Evolutionary conservation across 2,797 vertebrate genomes (phyloP).

Genomic region (Dryobates pubescens): DNA sequence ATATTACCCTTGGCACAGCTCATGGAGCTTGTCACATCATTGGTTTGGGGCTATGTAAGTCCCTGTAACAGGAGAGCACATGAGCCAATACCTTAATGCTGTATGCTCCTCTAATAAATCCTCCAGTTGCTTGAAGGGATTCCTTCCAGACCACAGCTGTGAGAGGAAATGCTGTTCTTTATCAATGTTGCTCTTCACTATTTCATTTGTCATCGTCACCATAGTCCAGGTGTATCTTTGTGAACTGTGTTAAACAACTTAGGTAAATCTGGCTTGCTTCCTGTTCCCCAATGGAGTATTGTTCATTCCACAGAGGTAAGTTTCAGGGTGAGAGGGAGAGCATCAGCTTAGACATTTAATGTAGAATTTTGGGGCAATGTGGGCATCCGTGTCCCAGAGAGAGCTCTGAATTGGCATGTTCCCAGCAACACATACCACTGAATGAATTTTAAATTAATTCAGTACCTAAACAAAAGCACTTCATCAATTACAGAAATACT

Average conservation of each 20-base stretch:
- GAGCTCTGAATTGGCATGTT: background rate
- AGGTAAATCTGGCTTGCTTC: background rate
- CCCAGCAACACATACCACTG: background rate
- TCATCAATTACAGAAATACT: background rate
- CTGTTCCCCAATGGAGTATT: background rate
- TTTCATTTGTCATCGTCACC: background rate
- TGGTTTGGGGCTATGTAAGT: background rate
- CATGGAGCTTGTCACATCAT: background rate
- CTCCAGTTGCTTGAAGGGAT: background rate
- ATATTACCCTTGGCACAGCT: background rate
- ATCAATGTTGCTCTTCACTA: accelerated
- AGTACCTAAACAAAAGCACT: background rate
- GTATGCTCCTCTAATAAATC: background rate
- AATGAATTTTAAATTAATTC: background rate
- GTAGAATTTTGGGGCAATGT: background rate
- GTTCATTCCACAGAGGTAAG: background rate
- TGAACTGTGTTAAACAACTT: background rate
- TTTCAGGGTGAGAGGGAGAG: background rate
- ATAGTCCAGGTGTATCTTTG: background rate
- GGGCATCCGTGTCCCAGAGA: background rate
- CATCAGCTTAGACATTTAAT: background rate
- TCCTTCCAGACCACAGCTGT: background rate
- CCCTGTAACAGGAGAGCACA: background rate
- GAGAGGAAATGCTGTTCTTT: background rate
- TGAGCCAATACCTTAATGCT: background rate